Percentiles rank a stretch among this genome's conserved stretches.
These are phyloP conservation scores for Epizoanthus ramosus DNA, from an alignment of 92 coral and sea anemone genomes.

Conservation along the genomic window DNA sequence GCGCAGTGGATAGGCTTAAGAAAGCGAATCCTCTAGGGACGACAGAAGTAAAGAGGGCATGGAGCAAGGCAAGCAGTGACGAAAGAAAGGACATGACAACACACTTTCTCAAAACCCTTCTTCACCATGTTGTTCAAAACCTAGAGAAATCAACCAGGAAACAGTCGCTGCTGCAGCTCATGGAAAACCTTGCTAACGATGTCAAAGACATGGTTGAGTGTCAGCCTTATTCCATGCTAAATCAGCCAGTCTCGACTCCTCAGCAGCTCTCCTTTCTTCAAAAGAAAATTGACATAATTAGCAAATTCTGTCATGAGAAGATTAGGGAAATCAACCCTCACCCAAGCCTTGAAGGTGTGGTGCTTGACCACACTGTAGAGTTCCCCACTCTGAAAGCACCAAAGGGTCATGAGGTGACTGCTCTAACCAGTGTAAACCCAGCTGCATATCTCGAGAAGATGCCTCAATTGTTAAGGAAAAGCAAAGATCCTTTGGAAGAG, in stretches of 20 bases:
- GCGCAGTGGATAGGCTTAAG: slow-evolving; percentile 7
- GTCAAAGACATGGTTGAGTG: background rate
- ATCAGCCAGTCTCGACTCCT: slow-evolving; percentile 1
- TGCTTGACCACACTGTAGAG: slow-evolving; percentile 17
- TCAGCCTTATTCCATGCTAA: background rate
- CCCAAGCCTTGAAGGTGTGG: slow-evolving; percentile 34
- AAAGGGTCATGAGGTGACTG: slow-evolving; percentile 15
- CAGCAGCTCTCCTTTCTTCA: background rate
- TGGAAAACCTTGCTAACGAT: background rate
- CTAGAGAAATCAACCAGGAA: background rate
- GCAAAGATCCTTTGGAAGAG: slow-evolving; percentile 27
- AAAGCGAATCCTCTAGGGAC: background rate
- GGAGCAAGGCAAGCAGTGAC: slow-evolving; percentile 12
- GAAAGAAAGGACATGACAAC: slow-evolving; percentile 4
- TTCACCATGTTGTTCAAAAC: background rate
- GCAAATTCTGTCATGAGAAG: slow-evolving; percentile 12
- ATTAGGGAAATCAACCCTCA: slow-evolving; percentile 61
- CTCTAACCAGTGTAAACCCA: slow-evolving; percentile 16
- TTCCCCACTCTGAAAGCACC: slow-evolving; percentile 23
- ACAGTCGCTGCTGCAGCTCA: background rate
- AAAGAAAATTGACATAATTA: background rate
- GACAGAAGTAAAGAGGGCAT: background rate
- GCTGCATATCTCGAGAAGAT: slow-evolving; percentile 19
- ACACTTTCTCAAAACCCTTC: background rate
- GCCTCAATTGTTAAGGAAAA: background rate